Evolutionary conservation across 2,113 vertebrate genomes (phyloP).

Genomic region (Rattus rattus): DNA sequence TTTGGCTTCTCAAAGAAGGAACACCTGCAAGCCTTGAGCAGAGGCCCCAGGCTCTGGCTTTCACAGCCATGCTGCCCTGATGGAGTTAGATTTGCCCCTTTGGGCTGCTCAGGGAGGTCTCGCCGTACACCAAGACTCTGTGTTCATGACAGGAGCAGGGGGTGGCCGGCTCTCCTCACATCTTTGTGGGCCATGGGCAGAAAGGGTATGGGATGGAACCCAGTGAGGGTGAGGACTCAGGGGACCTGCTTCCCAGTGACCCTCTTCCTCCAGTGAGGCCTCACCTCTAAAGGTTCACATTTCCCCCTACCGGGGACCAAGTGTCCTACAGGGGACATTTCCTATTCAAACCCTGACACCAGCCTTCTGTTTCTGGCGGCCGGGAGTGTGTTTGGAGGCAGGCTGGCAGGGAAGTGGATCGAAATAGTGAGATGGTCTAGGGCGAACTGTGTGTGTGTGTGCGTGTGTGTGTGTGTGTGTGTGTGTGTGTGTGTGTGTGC

Average conservation of each 20-base stretch:
- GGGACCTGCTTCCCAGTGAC: not conserved
- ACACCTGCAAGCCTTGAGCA: not conserved
- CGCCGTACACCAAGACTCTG: not conserved
- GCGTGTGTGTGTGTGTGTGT: not conserved
- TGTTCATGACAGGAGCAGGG: not conserved
- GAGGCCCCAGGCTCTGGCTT: not conserved
- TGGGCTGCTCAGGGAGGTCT: not conserved
- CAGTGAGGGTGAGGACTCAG: not conserved
- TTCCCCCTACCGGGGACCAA: not conserved
- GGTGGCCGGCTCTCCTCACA: no score
- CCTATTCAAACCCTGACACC: no score
- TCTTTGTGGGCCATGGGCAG: not conserved
- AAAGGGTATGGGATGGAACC: not conserved
- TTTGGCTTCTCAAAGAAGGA: not conserved
- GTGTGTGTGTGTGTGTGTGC: no score
- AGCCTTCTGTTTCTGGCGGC: not conserved
- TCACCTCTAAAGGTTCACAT: not conserved
- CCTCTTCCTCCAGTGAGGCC: no score
- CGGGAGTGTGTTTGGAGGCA: not conserved
- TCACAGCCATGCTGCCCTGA: not conserved
- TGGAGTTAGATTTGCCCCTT: not conserved
- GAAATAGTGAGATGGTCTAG: rapidly evolving
- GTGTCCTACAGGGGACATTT: not conserved
- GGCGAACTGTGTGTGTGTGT: not conserved
- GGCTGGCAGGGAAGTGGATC: not conserved